Conservation (phyloP, 92 coral and sea anemone species). For the Porites lobata region DNA sequence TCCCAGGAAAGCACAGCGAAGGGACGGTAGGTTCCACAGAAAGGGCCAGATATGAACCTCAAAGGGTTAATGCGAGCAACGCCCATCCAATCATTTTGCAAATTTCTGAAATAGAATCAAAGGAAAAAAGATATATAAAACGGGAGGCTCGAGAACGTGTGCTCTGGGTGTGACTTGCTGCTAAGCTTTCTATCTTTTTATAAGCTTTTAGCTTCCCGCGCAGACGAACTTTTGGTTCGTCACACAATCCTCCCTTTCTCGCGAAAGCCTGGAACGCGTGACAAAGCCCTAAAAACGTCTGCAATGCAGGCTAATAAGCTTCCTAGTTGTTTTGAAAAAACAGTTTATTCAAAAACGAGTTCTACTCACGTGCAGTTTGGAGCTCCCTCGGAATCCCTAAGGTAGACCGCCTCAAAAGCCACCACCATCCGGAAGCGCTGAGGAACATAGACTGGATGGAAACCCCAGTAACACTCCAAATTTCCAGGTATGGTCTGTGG, state of each 20-base stretch:
- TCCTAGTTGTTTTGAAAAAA: not conserved
- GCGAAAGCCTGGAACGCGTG: no score
- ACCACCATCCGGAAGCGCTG: constrained; percentile 5
- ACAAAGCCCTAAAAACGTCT: not conserved
- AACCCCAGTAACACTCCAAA: not conserved
- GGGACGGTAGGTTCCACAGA: not conserved
- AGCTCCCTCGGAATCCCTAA: constrained; percentile 10
- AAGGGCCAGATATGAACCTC: constrained; percentile 22
- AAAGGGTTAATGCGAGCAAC: not conserved
- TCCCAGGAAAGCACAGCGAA: constrained; percentile 13
- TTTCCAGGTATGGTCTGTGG: constrained; percentile 1
- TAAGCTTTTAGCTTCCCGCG: no score
- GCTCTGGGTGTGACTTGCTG: no score
- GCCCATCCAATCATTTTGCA: constrained; percentile 9
- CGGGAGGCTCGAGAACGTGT: no score
- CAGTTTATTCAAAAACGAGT: not conserved
- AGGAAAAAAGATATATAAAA: no score
- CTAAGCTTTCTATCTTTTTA: no score
- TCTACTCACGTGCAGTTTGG: constrained; percentile 42
- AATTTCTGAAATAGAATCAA: not conserved
- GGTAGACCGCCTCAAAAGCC: constrained; percentile 7
- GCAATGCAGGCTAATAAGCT: not conserved
- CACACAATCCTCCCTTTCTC: no score
- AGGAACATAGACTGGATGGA: not conserved
- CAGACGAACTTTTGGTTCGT: no score